phyloP scores from a whole-genome alignment of 2,888 invertebrate species.

The Amaurobius ferox region DNA sequence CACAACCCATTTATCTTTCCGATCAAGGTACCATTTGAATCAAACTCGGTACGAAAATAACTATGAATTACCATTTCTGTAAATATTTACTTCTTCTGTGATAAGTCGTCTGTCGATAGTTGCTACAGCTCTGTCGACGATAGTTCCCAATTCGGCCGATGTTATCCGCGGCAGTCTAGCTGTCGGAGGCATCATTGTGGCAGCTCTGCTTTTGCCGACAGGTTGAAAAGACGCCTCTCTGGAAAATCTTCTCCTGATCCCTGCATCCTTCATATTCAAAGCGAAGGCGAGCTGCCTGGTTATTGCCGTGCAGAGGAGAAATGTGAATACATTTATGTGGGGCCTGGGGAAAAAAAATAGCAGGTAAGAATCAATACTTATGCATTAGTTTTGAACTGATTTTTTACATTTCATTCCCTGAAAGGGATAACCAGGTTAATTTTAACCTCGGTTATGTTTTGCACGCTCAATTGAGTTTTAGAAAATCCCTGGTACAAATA shows the following conservation, averaged over 20 bases:
- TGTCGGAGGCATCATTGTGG: neutral
- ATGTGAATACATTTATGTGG: too few relatives aligned
- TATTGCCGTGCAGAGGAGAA: too few relatives aligned
- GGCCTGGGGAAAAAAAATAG: neutral
- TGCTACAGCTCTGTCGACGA: slow-evolving; percentile 52
- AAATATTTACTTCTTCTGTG: slow-evolving; percentile 69
- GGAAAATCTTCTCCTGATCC: neutral
- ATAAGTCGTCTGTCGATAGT: slow-evolving; percentile 63
- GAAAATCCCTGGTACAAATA: too few relatives aligned
- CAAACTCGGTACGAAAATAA: too few relatives aligned
- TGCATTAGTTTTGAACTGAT: too few relatives aligned
- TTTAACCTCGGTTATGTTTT: too few relatives aligned
- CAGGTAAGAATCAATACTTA: too few relatives aligned
- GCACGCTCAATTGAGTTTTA: too few relatives aligned
- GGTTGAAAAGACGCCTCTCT: slow-evolving; percentile 43
- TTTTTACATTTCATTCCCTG: too few relatives aligned
- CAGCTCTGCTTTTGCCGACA: neutral
- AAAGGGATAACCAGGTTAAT: too few relatives aligned
- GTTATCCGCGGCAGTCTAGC: slow-evolving; percentile 40
- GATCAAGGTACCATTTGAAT: too few relatives aligned
- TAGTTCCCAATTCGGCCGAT: slow-evolving; percentile 42
- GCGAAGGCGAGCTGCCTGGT: neutral
- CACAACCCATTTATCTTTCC: too few relatives aligned
- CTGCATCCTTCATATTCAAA: neutral
- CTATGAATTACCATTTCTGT: slow-evolving; percentile 61